Conservation (phyloP, 2,888 invertebrate species). For the Cryptocheilus praepositus region DNA sequence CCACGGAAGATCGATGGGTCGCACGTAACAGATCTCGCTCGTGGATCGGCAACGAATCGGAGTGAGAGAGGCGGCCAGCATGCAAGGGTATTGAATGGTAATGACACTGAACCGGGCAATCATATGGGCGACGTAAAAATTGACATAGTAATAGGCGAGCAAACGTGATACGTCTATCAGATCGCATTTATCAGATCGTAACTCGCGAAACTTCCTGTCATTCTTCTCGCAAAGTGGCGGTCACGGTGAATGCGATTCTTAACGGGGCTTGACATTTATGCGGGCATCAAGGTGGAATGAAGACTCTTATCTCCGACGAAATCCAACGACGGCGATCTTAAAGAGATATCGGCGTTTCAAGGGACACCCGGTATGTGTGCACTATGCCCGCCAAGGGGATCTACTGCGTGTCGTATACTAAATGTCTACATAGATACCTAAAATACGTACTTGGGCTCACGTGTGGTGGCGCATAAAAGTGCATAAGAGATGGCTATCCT, state of each 20-base stretch:
- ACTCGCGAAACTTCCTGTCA: neutral
- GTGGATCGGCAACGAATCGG: no score
- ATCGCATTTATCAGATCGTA: no score
- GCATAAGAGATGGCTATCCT: conserved; percentile 73
- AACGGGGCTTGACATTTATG: neutral
- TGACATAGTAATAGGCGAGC: no score
- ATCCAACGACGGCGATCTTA: neutral
- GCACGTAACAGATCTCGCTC: neutral
- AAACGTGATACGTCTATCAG: no score
- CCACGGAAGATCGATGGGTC: neutral
- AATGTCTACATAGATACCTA: conserved; percentile 62
- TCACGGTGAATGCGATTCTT: no score
- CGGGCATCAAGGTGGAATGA: no score
- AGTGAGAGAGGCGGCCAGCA: no score
- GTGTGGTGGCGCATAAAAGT: conserved; percentile 69
- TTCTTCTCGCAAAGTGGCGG: neutral
- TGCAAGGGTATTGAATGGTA: no score
- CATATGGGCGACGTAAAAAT: no score
- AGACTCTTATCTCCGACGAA: neutral
- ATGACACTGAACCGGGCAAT: no score
- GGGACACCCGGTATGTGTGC: conserved; percentile 48
- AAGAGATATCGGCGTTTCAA: conserved; percentile 1
- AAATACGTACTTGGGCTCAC: conserved; percentile 56
- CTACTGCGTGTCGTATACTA: conserved; percentile 46
- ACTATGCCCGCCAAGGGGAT: conserved; percentile 37